phyloP scores from a whole-genome alignment of 2,113 vertebrate genomes.

The Monopterus albus region DNA sequence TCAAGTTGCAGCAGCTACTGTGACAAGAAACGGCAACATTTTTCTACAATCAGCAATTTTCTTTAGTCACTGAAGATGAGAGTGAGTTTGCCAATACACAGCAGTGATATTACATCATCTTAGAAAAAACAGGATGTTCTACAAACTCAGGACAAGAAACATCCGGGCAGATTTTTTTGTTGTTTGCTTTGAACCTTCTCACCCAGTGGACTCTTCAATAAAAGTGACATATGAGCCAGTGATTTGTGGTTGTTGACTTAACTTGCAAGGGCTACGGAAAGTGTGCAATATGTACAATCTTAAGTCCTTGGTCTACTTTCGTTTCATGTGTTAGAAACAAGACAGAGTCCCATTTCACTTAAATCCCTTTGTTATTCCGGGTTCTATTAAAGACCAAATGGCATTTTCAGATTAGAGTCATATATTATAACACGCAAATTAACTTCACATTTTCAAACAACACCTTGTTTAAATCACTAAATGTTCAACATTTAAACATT shows the following conservation, averaged over 20 bases:
- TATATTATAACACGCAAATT: neutral
- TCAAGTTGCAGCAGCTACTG: neutral
- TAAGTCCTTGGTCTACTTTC: neutral
- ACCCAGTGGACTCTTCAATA: constrained; percentile 30
- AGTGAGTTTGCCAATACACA: neutral
- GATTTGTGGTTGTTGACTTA: constrained; percentile 58
- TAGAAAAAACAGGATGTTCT: constrained; percentile 11
- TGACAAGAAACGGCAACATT: constrained; percentile 20
- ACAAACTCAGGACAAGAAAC: neutral
- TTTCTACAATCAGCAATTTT: neutral
- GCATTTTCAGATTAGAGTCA: too few species aligned
- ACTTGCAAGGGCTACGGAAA: constrained; percentile 23
- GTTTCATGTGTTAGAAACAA: neutral
- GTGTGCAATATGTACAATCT: neutral
- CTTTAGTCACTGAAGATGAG: neutral
- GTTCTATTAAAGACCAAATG: too few species aligned
- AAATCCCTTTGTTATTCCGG: too few species aligned
- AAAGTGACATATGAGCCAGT: constrained; percentile 13
- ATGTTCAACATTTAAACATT: constrained; percentile 33
- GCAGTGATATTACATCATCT: constrained; percentile 1
- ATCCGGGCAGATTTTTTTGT: neutral
- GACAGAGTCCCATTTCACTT: too few species aligned
- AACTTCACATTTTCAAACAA: neutral
- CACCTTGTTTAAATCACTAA: constrained; percentile 43
- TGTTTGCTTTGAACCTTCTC: constrained; percentile 41